Evolutionary conservation across 2,113 vertebrate genomes (phyloP).

Genomic region (Sapajus apella): DNA sequence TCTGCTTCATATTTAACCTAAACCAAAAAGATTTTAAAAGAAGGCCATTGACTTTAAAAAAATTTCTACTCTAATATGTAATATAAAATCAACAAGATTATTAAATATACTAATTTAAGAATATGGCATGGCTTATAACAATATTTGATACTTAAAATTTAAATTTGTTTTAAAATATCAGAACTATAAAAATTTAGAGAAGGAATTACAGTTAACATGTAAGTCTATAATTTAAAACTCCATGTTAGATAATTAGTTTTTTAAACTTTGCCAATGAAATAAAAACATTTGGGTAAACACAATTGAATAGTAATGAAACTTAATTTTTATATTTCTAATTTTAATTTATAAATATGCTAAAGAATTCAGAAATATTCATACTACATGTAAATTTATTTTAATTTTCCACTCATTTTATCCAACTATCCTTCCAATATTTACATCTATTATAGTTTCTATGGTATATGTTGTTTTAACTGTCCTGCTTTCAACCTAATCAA

Average conservation of each 20-base stretch:
- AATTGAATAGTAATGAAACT: neutral
- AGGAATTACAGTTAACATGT: neutral
- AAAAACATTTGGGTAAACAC: neutral
- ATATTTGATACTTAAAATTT: neutral
- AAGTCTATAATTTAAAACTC: neutral
- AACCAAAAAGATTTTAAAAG: slow-evolving; percentile 50
- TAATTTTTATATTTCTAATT: neutral
- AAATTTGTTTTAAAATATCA: slow-evolving; percentile 14
- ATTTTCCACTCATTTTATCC: slow-evolving; percentile 11
- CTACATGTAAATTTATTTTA: neutral
- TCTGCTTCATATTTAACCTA: slow-evolving; percentile 52
- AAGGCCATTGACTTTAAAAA: neutral
- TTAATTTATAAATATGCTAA: neutral
- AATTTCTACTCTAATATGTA: neutral
- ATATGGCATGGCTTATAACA: neutral
- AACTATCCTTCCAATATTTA: neutral
- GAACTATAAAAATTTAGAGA: neutral
- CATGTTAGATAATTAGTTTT: neutral
- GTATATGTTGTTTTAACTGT: neutral
- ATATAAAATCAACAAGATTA: slow-evolving; percentile 41
- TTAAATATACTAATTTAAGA: slow-evolving; percentile 36
- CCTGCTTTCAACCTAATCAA: neutral
- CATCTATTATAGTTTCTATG: neutral
- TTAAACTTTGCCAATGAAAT: neutral
- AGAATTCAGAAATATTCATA: neutral